A percentile compares a stretch with the other conserved stretches of the same genome.
phyloP scores from a whole-genome alignment of 1,140 invertebrate genomes.

The Pteromalus puparum region DNA sequence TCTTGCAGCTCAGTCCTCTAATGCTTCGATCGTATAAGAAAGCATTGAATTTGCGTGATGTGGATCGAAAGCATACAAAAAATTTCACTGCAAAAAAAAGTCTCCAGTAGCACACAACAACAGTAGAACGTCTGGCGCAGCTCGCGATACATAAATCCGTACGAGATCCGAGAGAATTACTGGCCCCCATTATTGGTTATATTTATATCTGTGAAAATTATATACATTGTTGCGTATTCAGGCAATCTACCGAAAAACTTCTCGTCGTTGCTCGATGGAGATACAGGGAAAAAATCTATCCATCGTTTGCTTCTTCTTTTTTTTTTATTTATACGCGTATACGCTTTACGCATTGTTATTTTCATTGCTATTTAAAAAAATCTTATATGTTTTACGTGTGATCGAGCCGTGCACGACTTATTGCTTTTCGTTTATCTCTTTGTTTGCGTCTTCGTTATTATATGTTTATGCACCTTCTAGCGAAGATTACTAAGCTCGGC shows the following conservation, averaged over 20 bases:
- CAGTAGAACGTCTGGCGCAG: conserved; percentile 60
- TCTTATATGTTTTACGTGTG: background rate
- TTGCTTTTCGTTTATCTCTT: conserved; percentile 27
- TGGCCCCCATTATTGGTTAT: conserved; percentile 74
- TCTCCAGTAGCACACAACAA: background rate
- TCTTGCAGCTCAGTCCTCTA: background rate
- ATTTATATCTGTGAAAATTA: conserved; percentile 48
- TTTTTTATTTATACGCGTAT: background rate
- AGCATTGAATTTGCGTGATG: background rate
- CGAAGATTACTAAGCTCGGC: conserved; percentile 27
- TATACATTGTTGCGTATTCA: conserved; percentile 50
- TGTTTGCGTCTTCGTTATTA: background rate
- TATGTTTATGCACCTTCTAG: background rate
- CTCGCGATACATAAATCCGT: conserved; percentile 70
- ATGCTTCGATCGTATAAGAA: background rate
- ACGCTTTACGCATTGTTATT: background rate
- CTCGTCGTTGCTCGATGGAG: conserved; percentile 17
- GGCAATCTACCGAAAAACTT: conserved; percentile 37
- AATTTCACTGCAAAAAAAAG: background rate
- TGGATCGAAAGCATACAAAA: background rate
- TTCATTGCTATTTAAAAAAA: conserved; percentile 21
- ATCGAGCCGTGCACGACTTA: conserved; percentile 16
- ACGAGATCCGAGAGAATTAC: conserved; percentile 76
- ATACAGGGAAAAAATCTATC: conserved; percentile 23
- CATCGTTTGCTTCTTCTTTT: background rate